Evolutionary conservation across 2,888 invertebrate species (phyloP).

Genomic region (Idaea straminata): DNA sequence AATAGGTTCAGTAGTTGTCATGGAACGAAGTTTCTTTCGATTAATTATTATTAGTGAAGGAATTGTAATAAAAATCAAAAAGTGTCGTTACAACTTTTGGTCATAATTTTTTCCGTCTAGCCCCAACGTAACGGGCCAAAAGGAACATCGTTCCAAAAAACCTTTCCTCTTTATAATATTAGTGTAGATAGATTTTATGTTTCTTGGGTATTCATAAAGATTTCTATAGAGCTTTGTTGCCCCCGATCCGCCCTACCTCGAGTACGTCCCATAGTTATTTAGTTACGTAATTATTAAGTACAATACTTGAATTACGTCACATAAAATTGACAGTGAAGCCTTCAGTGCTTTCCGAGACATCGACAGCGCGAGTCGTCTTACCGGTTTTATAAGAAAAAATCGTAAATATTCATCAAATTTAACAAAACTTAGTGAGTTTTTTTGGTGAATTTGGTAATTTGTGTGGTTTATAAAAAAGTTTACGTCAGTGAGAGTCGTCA

Average conservation of each 20-base stretch:
- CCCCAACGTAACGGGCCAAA: no score
- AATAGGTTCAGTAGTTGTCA: no score
- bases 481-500: no score
- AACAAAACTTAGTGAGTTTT: not conserved
- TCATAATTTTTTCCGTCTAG: no score
- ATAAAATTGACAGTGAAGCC: constrained; percentile 40
- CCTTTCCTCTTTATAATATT: no score
- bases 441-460: not conserved
- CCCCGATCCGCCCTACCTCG: not conserved
- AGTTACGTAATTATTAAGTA: not conserved
- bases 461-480: no score
- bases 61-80: no score
- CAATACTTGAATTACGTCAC: constrained; percentile 21
- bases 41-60: no score
- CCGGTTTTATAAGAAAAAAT: not conserved
- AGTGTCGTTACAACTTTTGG: no score
- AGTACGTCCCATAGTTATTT: not conserved
- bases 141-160: no score
- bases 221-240: not conserved
- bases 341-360: constrained; percentile 32
- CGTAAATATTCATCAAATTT: not conserved
- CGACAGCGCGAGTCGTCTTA: constrained; percentile 7
- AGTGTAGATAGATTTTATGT: no score
- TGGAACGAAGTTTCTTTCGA: no score
- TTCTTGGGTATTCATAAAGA: not conserved